Base-by-base conservation (phyloP, 2,797 vertebrate species). In the Lates japonicus region DNA sequence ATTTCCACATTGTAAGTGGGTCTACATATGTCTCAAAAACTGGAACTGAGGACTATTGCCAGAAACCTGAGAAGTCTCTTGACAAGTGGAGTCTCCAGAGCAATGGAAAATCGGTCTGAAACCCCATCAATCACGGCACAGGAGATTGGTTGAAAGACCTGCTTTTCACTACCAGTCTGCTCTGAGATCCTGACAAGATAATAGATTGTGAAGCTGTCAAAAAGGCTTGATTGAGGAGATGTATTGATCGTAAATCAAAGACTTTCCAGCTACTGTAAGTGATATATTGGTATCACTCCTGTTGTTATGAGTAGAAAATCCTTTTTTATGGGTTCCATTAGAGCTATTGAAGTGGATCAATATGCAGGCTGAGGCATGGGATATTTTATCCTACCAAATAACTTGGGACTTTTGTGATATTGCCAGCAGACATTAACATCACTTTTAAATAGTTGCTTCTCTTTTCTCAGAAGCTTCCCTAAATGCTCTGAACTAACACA, bases 151-250 rank as follows among this genome's bases (percentile, higher is more conserved):
- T 89, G 74, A 88, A 86, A 79, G 84, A 80, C 55, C 6, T 67
- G 78, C 72, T 81, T 90, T 86, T 86, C 77, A 49, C 78, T 54
- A 73, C 78, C 81, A 74, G 66, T 41, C 80, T 69, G 39, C 52
- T 74, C 71, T 52, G 70, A 91, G 88, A 90, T 88, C 63, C 64
- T 83, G 91, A 90, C 90, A 88, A 85, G 91, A 93, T 90, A 91
- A 92, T 84, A 86, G 85, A 90, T 90, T 76, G 84, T 88, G 76
- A 92, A 78, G 65, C 76, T 78, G 83, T 86, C 83, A 74, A 39
- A 86, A 75, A 37, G 22, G 39, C 69, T 70, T 82, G 71, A 87
- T 61, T 74, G 73, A 85, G 60, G 42, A 74, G 41, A 66, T 17
- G 37, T 59, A 74, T 69, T 80, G 68, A 83, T 81, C 20, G 1